Base-by-base conservation (phyloP, 2,797 vertebrate species). In the Muscicapa comitata region DNA sequence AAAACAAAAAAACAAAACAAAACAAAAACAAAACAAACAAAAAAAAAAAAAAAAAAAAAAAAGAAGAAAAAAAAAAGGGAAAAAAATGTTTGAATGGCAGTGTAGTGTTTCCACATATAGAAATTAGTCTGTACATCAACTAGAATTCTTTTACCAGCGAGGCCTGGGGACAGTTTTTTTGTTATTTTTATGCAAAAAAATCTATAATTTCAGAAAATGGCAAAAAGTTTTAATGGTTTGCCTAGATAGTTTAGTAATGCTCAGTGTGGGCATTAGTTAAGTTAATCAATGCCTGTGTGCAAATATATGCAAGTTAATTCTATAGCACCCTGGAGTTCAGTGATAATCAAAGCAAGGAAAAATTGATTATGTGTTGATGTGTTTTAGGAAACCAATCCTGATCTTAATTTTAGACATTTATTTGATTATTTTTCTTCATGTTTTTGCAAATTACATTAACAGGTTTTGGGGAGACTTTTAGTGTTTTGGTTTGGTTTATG, bases 391-490 rank as follows among this genome's bases (percentile, higher is more conserved):
- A 59, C 3, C 1, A 72, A 54, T 4, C 2, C 10, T 72, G 35
- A 31, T 51, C 45, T 42, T 59, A 76, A 37, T 17, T 11, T 62
- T 37, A 54, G 24, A 24, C 0, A 0, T 43, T 45, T 11, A 38
- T 51, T 61, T 50, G 13, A 38, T 51, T 72, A 10, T 75, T 95
- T 79, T 68, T 85, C 7, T 66, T 51, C 5, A 26, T 23, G 48
- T 3, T 17, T 54, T 43, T 14, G 3, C 7, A 76, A 76, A 79
- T 51, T 57, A 45, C 1, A 19, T 37, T 9, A 77, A 23, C 9
- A 55, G 9, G 7, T 38, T 58, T 59, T 9, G 2, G 3, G 3
- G 0, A 3, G 0, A 4, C 3, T 5, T 18, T 42, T 55, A 28
- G 26, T 23, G 11, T 3, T 66, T 92, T 57, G 6, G 6, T 84